These are phyloP conservation scores for Helicoverpa armigera DNA, from an alignment of 1,140 invertebrate genomes.

Conservation along the genomic window DNA sequence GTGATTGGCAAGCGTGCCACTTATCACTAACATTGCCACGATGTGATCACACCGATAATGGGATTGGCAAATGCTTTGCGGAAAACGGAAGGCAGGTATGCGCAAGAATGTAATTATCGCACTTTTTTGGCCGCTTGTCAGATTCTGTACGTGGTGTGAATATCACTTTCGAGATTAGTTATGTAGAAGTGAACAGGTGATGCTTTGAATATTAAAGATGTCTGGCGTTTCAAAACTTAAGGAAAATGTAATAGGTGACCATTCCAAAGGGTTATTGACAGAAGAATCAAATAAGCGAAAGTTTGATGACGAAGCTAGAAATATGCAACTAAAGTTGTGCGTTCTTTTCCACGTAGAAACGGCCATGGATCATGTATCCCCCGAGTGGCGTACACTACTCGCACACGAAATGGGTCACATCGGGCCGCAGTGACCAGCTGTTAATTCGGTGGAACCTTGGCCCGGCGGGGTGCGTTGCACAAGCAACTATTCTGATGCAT, in stretches of 20 bases:
- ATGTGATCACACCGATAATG: constrained; percentile 19
- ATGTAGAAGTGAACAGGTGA: not conserved
- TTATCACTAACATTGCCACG: not conserved
- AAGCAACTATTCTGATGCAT: constrained; percentile 70
- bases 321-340: not conserved
- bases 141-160: constrained; percentile 7
- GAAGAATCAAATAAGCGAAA: no score
- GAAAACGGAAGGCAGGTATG: constrained; percentile 22
- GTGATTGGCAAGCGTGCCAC: constrained; percentile 24
- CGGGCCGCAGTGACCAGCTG: constrained; percentile 48
- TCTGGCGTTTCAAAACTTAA: not conserved
- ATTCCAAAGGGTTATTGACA: no score
- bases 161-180: not conserved
- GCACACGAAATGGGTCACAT: constrained; percentile 37
- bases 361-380: not conserved
- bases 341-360: not conserved
- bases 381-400: not conserved
- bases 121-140: constrained; percentile 3
- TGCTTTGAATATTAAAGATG: not conserved
- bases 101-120: constrained; percentile 19
- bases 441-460: constrained; percentile 60
- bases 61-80: constrained; percentile 31
- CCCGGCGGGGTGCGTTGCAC: constrained; percentile 60
- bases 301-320: no score
- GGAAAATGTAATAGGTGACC: no score